Conservation (phyloP, 2,888 invertebrate genomes). For the Zaprionus bogoriensis region DNA sequence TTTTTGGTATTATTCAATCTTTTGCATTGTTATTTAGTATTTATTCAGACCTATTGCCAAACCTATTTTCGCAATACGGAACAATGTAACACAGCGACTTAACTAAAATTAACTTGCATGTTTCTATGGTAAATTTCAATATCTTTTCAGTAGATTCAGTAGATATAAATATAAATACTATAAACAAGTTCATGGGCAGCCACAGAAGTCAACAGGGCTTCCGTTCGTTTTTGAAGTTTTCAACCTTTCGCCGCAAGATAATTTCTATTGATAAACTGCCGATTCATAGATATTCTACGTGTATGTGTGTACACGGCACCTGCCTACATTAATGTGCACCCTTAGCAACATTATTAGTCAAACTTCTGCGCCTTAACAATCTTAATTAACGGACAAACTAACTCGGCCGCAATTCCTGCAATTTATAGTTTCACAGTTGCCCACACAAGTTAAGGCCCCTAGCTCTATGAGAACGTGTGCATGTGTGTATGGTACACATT, state of each 20-base stretch:
- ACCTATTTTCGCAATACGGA: background rate
- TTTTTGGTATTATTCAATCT: slow-evolving; percentile 1
- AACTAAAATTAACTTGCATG: background rate
- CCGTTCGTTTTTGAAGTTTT: background rate
- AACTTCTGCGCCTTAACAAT: slow-evolving; percentile 15
- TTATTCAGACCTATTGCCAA: background rate
- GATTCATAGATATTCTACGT: background rate
- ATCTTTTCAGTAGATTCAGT: background rate
- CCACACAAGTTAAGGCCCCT: slow-evolving; percentile 7
- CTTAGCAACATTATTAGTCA: background rate
- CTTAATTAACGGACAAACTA: slow-evolving; percentile 8
- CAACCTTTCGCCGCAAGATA: background rate
- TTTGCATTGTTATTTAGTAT: background rate
- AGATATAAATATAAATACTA: background rate
- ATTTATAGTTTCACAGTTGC: slow-evolving; percentile 17
- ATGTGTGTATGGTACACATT: background rate
- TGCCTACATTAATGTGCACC: background rate
- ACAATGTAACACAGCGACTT: background rate
- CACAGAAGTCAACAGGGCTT: background rate
- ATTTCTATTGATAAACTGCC: background rate
- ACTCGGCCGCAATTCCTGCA: slow-evolving; percentile 7
- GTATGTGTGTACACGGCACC: background rate
- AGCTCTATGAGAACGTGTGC: background rate
- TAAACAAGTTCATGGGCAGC: no score
- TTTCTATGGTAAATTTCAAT: background rate